Conservation (phyloP, 2,888 invertebrate genomes). For the Beris morrisii region DNA sequence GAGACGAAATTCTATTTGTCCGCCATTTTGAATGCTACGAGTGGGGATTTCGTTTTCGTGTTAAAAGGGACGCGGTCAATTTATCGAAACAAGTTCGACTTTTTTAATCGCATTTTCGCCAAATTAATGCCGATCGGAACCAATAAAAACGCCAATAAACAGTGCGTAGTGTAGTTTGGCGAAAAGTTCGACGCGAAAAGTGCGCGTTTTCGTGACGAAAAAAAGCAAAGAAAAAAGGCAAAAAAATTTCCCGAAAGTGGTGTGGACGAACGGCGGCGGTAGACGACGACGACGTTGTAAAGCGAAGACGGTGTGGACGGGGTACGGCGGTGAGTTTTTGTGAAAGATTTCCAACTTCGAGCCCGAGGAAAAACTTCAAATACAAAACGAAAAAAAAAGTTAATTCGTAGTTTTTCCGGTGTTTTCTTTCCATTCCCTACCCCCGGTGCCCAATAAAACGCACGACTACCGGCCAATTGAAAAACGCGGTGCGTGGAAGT, state of each 20-base stretch:
- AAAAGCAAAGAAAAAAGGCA: neutral
- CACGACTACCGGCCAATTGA: too few relatives aligned
- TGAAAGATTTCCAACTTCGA: neutral
- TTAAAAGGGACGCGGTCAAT: conserved; percentile 51
- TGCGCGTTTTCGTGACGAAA: conserved; percentile 25
- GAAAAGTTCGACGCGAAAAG: neutral
- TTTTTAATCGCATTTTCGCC: too few relatives aligned
- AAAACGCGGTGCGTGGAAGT: too few relatives aligned
- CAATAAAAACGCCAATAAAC: too few relatives aligned
- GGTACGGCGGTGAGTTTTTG: conserved; percentile 2
- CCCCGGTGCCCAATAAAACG: too few relatives aligned
- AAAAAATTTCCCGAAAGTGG: too few relatives aligned
- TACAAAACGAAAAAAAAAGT: conserved; percentile 3
- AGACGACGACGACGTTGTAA: conserved; percentile 3
- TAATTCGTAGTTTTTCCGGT: too few relatives aligned
- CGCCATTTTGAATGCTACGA: conserved; percentile 58
- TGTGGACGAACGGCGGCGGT: too few relatives aligned
- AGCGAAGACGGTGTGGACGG: neutral
- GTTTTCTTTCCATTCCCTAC: too few relatives aligned
- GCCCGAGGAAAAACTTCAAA: neutral
- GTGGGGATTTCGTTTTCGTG: conserved; percentile 49
- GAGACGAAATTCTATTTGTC: conserved; percentile 47
- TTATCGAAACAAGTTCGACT: neutral
- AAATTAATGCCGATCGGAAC: too few relatives aligned
- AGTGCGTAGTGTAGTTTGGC: too few relatives aligned